Base-by-base conservation (phyloP, 2,888 invertebrate genomes). In the Nasonia oneida region DNA sequence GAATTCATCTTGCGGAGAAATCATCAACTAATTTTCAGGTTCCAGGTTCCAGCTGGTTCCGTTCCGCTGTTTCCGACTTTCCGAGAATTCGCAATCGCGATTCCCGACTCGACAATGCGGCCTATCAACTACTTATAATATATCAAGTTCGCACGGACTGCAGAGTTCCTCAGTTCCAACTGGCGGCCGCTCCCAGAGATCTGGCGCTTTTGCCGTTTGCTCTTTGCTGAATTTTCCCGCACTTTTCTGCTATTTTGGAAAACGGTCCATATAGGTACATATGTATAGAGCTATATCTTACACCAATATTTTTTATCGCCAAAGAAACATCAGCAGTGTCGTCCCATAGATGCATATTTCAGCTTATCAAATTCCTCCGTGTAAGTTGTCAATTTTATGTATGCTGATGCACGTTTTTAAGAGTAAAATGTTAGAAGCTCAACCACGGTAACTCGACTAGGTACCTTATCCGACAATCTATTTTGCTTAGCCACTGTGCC, bases 171-270 rank as follows among this genome's bases (percentile, higher is more conserved):
- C 10, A n/a, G 57, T 61, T 61, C 18, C 57, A 6, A 61, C n/a
- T 18, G 23, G 3, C 53, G 14, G 47, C 47, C 47, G 47, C 47
- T 53, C 3, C 18, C 14, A 53, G 5, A 53, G 57, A 8, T n/a
- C n/a, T 4, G 57, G n/a, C 23, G 57, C 57, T 61, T 53, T 53
- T 18, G 53, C 57, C 57, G 8, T 15, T 61, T n/a, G 57, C 57
- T n/a, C n/a, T 15, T 53, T 15, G 57, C 18, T 18, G 57, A 57
- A n/a, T 61, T 53, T 42, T 70, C 57, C 57, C 57, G 57, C 57
- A 61, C 57, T 61, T 61, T 61, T 61, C 23, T 61, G n/a, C 57
- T 61, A 23, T 61, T 53, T 61, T 61, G 57, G 57, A 61, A 61
- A n/a, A n/a, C n/a, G 57, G 18, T 57, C 5, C 3, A 57, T 57